These are phyloP conservation scores for Syndactyla subalaris DNA, from an alignment of 2,797 vertebrate species.

Conservation along the genomic window DNA sequence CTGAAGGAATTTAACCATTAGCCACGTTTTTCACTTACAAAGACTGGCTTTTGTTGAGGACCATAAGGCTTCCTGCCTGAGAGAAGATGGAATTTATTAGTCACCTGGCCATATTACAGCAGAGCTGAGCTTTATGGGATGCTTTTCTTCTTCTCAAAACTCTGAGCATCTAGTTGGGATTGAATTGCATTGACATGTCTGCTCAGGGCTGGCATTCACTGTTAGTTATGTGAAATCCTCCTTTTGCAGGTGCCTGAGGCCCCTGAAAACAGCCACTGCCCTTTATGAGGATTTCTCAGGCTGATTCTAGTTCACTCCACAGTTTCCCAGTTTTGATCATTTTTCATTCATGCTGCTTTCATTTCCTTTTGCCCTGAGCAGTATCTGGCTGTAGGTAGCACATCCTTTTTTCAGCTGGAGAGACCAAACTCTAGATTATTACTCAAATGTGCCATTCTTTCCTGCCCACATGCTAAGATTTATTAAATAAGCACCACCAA, in stretches of 20 bases:
- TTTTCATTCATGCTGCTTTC: background rate
- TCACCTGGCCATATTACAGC: background rate
- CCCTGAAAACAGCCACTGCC: background rate
- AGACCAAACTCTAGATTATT: background rate
- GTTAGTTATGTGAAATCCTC: background rate
- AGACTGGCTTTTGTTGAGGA: background rate
- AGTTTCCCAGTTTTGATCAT: background rate
- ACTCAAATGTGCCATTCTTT: background rate
- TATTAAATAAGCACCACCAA: background rate
- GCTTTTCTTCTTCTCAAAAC: background rate
- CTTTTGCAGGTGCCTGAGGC: background rate
- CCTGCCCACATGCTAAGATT: background rate
- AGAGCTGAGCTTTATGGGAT: background rate
- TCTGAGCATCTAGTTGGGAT: background rate
- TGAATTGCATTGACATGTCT: background rate
- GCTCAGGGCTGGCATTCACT: background rate
- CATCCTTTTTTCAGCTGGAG: background rate
- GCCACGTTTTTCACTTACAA: background rate
- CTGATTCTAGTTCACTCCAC: background rate
- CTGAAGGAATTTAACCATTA: background rate
- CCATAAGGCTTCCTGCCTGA: background rate
- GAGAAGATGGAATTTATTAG: background rate
- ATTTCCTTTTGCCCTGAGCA: conserved; percentile 37
- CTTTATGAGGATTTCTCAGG: background rate
- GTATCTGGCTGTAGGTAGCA: background rate